phyloP scores from a whole-genome alignment of 2,888 invertebrate species.

The Aricia artaxerxes region DNA sequence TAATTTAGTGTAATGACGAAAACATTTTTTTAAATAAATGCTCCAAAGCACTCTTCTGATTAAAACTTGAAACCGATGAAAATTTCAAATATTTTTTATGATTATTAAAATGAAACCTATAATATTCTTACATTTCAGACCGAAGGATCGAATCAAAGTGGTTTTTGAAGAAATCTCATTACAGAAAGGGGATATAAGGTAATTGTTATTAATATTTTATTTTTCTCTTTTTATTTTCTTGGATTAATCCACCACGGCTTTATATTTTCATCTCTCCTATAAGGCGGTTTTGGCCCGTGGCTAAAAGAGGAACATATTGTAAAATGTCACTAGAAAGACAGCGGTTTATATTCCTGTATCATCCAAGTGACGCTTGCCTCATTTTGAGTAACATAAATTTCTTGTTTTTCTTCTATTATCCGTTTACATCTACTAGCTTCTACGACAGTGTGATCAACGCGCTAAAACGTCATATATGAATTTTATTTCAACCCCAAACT shows the following conservation, averaged over 20 bases:
- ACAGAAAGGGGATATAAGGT: slow-evolving; percentile 90
- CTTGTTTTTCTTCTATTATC: no score
- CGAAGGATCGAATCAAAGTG: slow-evolving; percentile 88
- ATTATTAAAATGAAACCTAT: neutral
- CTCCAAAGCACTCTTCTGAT: neutral
- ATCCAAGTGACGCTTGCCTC: no score
- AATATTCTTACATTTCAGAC: slow-evolving; percentile 69
- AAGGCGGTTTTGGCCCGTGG: no score
- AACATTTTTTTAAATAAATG: neutral
- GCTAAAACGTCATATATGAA: neutral
- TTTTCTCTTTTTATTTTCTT: neutral
- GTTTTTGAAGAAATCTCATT: slow-evolving; percentile 90
- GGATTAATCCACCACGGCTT: neutral
- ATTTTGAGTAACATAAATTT: no score
- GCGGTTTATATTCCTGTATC: no score
- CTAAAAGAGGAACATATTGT: no score
- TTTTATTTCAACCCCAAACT: neutral
- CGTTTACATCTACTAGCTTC: no score
- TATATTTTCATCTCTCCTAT: neutral
- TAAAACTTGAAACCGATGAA: neutral
- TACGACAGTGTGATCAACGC: no score
- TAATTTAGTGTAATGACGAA: neutral
- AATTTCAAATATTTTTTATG: neutral
- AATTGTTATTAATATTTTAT: slow-evolving; percentile 32
- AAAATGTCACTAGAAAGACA: no score